Evolutionary conservation across 2,888 invertebrate genomes (phyloP), one percentile per base, ranked within the genome.

Genomic region (Orthonychiurus folsomi): DNA sequence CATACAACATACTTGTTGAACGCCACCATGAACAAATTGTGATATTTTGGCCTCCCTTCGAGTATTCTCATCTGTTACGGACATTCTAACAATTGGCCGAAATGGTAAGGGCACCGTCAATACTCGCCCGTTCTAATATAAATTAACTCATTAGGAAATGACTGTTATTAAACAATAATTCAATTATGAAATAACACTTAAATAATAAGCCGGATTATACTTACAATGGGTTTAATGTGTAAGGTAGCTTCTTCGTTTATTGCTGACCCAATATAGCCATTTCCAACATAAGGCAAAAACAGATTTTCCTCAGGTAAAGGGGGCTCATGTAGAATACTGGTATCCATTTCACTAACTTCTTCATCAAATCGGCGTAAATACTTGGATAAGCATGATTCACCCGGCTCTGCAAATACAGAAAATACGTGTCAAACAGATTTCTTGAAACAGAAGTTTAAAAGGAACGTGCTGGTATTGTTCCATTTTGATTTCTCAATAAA

Each of bases 271-370:
- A 88, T 78, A 64, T 84, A 79, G 1, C 89, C 89, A 77, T 89
- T 89, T 15, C 88, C 89, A 63, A 86, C 81, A 73, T 86, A 88
- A 72, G 87, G 86, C 76, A 87, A 80, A 73, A 84, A 86, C 68
- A 81, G 80, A 53, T 82, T 81, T 71, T 84, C 83, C 20, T 80
- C 79, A 2, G 80, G 77, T 48, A 80, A 72, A 3, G 82, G 80
- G 48, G 79, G 77, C 61, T 81, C 79, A 73, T 85, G 84, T 65
- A 84, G 78, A 66, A 88, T 78, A 74, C 85, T 85, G 9, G 84
- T 85, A 75, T 87, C 86, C 74, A 84, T 85, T 65, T 85, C 83
- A n/a, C 77, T 76, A 27, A 83, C 77, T 73, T 85, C 83, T 3
- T 80, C 76, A 69, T 83, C 80, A 74, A 84, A 85, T 37, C 82